A percentile compares a stretch with the other conserved stretches of the same genome.
These are phyloP conservation scores for Panurus biarmicus DNA, from an alignment of 2,113 vertebrate species.

Conservation along the genomic window DNA sequence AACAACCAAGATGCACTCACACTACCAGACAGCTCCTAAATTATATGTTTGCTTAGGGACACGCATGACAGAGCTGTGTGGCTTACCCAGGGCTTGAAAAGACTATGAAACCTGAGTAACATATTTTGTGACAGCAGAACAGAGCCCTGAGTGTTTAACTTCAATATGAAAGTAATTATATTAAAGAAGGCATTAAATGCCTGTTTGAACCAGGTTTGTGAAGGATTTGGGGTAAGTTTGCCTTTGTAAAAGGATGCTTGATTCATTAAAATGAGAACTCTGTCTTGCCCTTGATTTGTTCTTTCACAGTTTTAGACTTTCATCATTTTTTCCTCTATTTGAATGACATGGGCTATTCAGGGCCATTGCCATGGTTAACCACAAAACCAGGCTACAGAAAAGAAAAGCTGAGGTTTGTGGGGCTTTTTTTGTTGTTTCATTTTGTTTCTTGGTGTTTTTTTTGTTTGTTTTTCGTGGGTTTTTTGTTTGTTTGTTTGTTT, in stretches of 20 bases:
- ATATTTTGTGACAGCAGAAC: background rate
- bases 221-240: constrained; percentile 20
- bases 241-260: constrained; percentile 37
- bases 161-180: constrained; percentile 25
- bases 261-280: constrained; percentile 43
- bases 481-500: background rate
- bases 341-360: background rate
- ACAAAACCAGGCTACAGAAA: background rate
- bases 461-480: no score
- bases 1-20: background rate
- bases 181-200: constrained; percentile 29
- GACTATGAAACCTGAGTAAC: background rate
- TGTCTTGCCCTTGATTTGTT: background rate
- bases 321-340: background rate
- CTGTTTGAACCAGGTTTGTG: constrained; percentile 17
- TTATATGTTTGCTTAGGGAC: background rate
- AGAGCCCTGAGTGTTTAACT: constrained; percentile 14
- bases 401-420: background rate
- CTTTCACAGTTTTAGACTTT: background rate
- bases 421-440: background rate
- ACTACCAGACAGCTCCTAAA: background rate
- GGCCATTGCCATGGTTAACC: background rate
- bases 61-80: background rate
- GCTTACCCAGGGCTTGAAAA: background rate
- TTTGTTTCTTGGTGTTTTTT: background rate